A percentile compares a stretch with the other conserved stretches of the same genome.
These are phyloP conservation scores for Dipus sagitta DNA, from an alignment of 2,797 vertebrate species.

Conservation along the genomic window DNA sequence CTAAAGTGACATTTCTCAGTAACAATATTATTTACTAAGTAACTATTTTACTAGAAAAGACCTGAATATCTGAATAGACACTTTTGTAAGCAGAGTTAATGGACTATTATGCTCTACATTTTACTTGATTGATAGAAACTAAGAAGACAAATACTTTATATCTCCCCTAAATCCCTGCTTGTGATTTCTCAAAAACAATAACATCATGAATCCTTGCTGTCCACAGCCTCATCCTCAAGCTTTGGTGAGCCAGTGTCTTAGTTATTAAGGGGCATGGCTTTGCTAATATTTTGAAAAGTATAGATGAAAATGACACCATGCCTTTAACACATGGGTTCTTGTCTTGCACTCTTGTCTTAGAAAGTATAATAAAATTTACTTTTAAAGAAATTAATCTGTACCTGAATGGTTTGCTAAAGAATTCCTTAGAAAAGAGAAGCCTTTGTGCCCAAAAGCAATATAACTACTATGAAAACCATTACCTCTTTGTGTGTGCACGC, in stretches of 20 bases:
- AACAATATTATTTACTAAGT: neutral
- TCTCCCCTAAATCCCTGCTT: neutral
- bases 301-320: neutral
- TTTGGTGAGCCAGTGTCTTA: neutral
- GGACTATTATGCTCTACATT: neutral
- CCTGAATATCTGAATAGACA: neutral
- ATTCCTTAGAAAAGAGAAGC: conserved; percentile 24
- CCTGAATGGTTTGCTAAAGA: conserved; percentile 13
- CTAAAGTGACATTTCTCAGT: neutral
- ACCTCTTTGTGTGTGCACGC: too few relatives aligned
- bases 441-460: neutral
- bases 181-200: neutral
- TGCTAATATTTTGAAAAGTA: conserved; percentile 59
- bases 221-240: neutral
- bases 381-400: neutral
- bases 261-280: conserved; percentile 57
- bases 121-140: neutral
- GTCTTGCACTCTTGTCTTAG: neutral
- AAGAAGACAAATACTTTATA: neutral
- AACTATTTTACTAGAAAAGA: neutral
- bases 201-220: neutral
- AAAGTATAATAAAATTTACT: neutral
- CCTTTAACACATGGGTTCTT: neutral
- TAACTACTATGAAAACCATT: neutral
- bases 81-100: neutral